A percentile compares a stretch with the other conserved stretches of the same genome.
Evolutionary conservation across 2,113 vertebrate species (phyloP).

Genomic region (Cariama cristata): DNA sequence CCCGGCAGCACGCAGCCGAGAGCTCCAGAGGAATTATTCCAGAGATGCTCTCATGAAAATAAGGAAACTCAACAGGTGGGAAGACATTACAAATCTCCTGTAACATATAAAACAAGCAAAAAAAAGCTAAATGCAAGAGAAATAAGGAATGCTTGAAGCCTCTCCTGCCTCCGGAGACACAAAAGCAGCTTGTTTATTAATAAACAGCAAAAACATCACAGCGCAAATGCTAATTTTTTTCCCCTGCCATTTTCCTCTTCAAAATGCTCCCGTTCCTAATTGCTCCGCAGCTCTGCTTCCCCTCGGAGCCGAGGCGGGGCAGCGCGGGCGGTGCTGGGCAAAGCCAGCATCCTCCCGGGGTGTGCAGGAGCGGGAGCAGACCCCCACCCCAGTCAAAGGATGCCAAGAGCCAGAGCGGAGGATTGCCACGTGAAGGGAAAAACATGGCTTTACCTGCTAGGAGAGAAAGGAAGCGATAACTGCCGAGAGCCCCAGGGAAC

Average conservation of each 20-base stretch:
- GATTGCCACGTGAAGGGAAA: neutral
- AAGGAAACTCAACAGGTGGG: slow-evolving; percentile 58
- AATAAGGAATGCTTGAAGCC: slow-evolving; percentile 26
- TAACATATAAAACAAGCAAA: slow-evolving; percentile 42
- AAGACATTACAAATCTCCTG: slow-evolving; percentile 61
- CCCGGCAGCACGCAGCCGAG: neutral
- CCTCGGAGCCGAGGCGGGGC: rapidly evolving
- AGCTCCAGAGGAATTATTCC: slow-evolving; percentile 55
- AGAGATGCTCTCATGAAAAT: slow-evolving; percentile 37
- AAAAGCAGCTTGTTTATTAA: slow-evolving; percentile 38
- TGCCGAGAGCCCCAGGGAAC: neutral
- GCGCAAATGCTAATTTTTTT: slow-evolving; percentile 10
- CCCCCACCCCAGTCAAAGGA: neutral
- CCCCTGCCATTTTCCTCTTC: slow-evolving; percentile 31
- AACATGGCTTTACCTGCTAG: neutral
- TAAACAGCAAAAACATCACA: slow-evolving; percentile 48
- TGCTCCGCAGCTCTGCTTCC: slow-evolving; percentile 8
- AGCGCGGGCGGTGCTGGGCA: rapidly evolving
- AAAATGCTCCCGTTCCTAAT: slow-evolving; percentile 3
- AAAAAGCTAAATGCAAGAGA: neutral
- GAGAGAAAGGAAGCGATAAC: neutral
- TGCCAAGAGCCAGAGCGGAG: neutral
- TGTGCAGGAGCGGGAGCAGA: neutral
- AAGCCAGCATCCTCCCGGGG: rapidly evolving
- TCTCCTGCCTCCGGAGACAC: neutral